Evolutionary conservation across 2,113 vertebrate genomes (phyloP).

Genomic region (Caretta caretta): DNA sequence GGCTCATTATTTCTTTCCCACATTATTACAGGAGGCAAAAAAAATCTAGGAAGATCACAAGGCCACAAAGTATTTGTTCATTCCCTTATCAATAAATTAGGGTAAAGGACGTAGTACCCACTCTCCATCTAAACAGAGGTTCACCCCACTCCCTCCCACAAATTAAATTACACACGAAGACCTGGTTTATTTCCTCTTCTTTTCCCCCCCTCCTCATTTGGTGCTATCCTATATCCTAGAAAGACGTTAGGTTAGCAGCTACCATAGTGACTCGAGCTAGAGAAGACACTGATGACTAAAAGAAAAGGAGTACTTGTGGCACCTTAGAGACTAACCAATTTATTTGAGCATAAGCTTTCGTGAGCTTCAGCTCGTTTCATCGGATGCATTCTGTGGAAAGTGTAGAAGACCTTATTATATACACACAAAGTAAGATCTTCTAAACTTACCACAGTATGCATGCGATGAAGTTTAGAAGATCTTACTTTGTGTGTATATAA

Average conservation of each 20-base stretch:
- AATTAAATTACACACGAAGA: neutral
- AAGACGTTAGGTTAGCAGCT: fast-evolving
- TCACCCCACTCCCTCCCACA: neutral
- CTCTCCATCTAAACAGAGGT: neutral
- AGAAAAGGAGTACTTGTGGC: too few relatives aligned
- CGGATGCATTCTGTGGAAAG: too few relatives aligned
- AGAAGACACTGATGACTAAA: fast-evolving
- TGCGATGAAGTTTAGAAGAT: too few relatives aligned
- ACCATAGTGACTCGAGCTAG: neutral
- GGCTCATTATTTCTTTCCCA: neutral
- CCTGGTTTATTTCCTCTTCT: neutral
- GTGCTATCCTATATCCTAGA: neutral
- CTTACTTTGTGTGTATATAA: too few relatives aligned
- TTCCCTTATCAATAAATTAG: neutral
- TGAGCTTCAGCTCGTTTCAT: too few relatives aligned
- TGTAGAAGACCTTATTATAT: too few relatives aligned
- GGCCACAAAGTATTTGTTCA: fast-evolving
- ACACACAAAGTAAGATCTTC: too few relatives aligned
- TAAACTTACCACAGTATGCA: too few relatives aligned
- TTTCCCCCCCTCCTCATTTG: fast-evolving
- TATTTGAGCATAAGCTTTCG: too few relatives aligned
- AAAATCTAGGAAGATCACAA: neutral
- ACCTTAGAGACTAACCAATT: too few relatives aligned
- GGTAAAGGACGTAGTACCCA: neutral
- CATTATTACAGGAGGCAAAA: neutral